Evolutionary conservation across 2,113 vertebrate species (phyloP), one percentile per base, ranked within the genome.

Genomic region (Cephalopholis sonnerati): DNA sequence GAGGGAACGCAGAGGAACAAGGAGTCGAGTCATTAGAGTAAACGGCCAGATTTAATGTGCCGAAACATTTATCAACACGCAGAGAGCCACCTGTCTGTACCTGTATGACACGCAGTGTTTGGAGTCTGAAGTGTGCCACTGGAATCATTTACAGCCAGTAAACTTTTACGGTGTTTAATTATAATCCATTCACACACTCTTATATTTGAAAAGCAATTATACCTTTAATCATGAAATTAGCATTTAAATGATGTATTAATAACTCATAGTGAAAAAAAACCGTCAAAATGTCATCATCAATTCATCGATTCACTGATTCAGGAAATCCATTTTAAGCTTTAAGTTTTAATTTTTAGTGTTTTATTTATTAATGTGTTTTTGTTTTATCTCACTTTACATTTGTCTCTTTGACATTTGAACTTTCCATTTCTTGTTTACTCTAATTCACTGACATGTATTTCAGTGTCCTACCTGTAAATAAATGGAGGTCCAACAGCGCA

Each of bases 1-100:
- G 67, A 61, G 57, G 59, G 24, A 84, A 78, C 6, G 22, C 74
- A 4, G 59, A 77, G 68, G 82, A 84, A 59, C 83, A 65, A 66
- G 79, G 44, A 82, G 76, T 82, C 36, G 6, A 46, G 61, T 71
- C 76, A 16, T 85, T 80, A 59, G 79, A 63, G 75, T 58, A 64
- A 24, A 81, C 0, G 29, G 61, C 18, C 61, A 18, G 62, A 72
- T 75, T 81, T 65, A 81, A 68, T 22, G 80, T 64, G 71, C 16
- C 46, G 51, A 55, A 55, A 39, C 62, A 64, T 83, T 63, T n/a
- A 73, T 83, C 79, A 61, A 9, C 70, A 20, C 55, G 24, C 77
- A 70, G 68, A 82, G 50, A 36, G 8, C 48, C 76, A 51, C 68
- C 84, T 78, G 72, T 59, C 67, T 20, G 0, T 4, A 44, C 54